These are phyloP conservation scores for Chrysomallon squamiferum DNA, from an alignment of 1,140 invertebrate species.

Conservation along the genomic window DNA sequence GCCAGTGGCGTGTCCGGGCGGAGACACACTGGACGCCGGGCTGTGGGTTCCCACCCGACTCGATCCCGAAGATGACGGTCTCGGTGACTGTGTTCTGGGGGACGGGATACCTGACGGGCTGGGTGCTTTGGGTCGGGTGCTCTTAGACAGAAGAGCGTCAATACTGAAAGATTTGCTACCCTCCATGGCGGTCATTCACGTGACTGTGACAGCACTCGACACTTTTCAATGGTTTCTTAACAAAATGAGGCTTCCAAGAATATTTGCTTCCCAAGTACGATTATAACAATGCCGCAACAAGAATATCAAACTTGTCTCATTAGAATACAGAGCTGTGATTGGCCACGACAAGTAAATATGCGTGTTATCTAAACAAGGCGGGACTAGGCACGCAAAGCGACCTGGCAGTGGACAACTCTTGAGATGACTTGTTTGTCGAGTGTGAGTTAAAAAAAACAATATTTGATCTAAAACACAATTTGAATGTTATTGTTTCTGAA, in stretches of 20 bases:
- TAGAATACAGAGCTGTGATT: constrained; percentile 2
- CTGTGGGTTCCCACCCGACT: constrained; percentile 36
- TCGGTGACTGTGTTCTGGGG: constrained; percentile 5
- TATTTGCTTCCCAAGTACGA: neutral
- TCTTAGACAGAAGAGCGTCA: constrained; percentile 49
- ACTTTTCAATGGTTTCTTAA: neutral
- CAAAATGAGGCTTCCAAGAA: constrained; percentile 1
- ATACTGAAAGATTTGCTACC: constrained; percentile 49
- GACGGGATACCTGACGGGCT: neutral
- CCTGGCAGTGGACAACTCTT: no score
- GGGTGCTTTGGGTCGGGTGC: constrained; percentile 17
- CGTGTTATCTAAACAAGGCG: no score
- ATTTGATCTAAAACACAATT: no score
- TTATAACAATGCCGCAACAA: constrained; percentile 5
- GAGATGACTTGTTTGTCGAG: no score
- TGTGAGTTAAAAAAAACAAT: no score
- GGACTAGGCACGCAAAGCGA: no score
- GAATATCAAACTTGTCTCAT: neutral
- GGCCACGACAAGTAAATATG: neutral
- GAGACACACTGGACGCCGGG: constrained; percentile 46
- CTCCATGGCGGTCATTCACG: constrained; percentile 11
- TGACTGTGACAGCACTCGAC: no score
- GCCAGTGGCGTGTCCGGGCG: constrained; percentile 9
- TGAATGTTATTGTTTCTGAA: no score
- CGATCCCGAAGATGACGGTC: constrained; percentile 38